Evolutionary conservation across 2,888 invertebrate species (phyloP), one percentile per base, ranked within the genome.

Genomic region (Idaea aversata): DNA sequence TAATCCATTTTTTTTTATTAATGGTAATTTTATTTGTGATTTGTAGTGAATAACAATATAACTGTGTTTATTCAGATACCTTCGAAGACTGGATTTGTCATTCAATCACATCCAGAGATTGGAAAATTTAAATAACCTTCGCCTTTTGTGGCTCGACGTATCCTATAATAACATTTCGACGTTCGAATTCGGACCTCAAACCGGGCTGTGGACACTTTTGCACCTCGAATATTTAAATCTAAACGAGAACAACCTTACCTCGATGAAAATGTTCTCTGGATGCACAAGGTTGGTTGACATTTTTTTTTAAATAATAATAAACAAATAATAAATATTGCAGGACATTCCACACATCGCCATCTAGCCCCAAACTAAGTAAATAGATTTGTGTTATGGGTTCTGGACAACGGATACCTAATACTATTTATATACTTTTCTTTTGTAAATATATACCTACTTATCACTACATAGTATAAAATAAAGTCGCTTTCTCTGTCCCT

Each of bases 51-150:
- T 57, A 16, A 35, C 15, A n/a, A 3, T 16, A 63, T 66, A 34
- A 83, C 82, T 61, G 72, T 67, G 47, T 68, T 65, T 64, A 5
- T 10, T 7, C 67, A 95, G 95, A 75, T 94, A 93, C 78, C 86
- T 95, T 15, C 89, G 92, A 25, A 91, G 93, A 16, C 83, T 95
- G 61, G 94, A 95, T 75, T 80, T 95, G 47, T 94, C 95, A 0
- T 92, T 93, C 72, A 95, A 95, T 77, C 86, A 93, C 67, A 94
- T 95, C 64, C 88, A 91, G 72, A 83, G 85, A 15, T 79, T 95
- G 1, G 94, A 94, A 78, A 94, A 94, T 77, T 82, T 95, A 67
- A 93, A 93, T 72, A 75, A 94, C 70, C 80, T 95, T 61, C 88
- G 88, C 57, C 82, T 95, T 15, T 75, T 91, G 58, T 93, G 94